Base-by-base conservation (phyloP, 1,140 invertebrate species). In the Conus ventricosus region DNA sequence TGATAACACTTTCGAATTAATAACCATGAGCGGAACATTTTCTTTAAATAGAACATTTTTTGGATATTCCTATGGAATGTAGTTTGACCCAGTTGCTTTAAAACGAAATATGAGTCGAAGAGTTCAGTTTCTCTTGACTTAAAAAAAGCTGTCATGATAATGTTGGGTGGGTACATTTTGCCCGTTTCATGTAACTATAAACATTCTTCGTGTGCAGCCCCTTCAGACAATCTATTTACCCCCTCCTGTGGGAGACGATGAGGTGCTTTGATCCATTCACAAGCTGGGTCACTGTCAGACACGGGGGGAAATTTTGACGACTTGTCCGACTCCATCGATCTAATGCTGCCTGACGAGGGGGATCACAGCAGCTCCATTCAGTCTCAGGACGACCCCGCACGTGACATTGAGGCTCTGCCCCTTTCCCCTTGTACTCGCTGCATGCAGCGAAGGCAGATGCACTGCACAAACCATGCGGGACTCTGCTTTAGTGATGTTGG, bases 361-460 rank as follows among this genome's bases (percentile, higher is more conserved):
- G 39, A 25, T 7, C 51, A 78, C 0, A 15, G 5, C 25, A 25
- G 71, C 23, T n/a, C 20, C 10, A 25, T 53, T 13, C 27, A 53
- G 23, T 82, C 88, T 13, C 86, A 87, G 57, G 91, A 93, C 5
- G 91, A 92, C 78, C 87, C 90, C 7, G 87, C 91, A 27, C 91
- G 91, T 81, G 91, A 91, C 57, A 91, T 91, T 53, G 90, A 92
- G 25, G 91, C 92, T 13, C 76, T 93, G 76, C 89, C 90, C 5
- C n/a, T n/a, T 94, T 94, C 75, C 93, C 94, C 13, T 89, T 95
- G 17, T 94, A 92, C 85, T 90, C 93, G 20, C 76, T 94, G 39
- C 91, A 93, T 80, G 82, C 90, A 55, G 91, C 92, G 13, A 87
- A 89, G 39, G 85, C 86, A n/a, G 91, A 91, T 13, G 84, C 91